Percentiles rank a stretch among this genome's conserved stretches.
Evolutionary conservation across 2,797 vertebrate species (phyloP).

Genomic region (Rhinichthys osculus): DNA sequence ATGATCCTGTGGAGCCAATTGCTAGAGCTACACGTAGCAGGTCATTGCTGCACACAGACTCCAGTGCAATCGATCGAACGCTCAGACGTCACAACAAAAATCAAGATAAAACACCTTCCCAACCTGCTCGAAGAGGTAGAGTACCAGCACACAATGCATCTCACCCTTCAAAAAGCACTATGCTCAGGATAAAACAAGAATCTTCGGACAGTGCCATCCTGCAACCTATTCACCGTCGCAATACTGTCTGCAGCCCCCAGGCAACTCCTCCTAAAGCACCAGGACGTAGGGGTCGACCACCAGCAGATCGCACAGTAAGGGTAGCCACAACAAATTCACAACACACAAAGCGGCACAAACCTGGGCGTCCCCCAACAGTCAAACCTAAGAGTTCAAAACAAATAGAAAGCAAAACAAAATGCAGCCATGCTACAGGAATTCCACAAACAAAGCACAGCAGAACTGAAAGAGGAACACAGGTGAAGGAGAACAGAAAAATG

Average conservation of each 20-base stretch:
- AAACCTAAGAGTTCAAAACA: conserved; percentile 48
- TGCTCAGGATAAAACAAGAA: conserved; percentile 75
- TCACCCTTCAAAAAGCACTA: conserved; percentile 62
- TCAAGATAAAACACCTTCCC: conserved; percentile 41
- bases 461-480: conserved; percentile 41
- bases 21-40: conserved; percentile 78
- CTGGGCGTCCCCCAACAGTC: conserved; percentile 25
- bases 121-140: conserved; percentile 61
- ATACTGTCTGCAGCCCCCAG: background rate
- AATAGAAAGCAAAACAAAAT: conserved; percentile 45
- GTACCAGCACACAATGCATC: conserved; percentile 35
- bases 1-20: conserved; percentile 56
- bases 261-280: conserved; percentile 41
- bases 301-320: conserved; percentile 48
- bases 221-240: conserved; percentile 50
- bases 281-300: conserved; percentile 33
- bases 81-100: conserved; percentile 43
- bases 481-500: conserved; percentile 49
- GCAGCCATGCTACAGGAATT: conserved; percentile 2
- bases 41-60: conserved; percentile 61
- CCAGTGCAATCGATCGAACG: background rate
- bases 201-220: conserved; percentile 72
- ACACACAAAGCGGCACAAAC: conserved; percentile 45
- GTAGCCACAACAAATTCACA: conserved; percentile 44
- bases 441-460: conserved; percentile 35